Percentiles rank a stretch among this genome's conserved stretches.
Evolutionary conservation across 2,797 vertebrate genomes (phyloP).

Genomic region (Cynodonichthys magdalenae): DNA sequence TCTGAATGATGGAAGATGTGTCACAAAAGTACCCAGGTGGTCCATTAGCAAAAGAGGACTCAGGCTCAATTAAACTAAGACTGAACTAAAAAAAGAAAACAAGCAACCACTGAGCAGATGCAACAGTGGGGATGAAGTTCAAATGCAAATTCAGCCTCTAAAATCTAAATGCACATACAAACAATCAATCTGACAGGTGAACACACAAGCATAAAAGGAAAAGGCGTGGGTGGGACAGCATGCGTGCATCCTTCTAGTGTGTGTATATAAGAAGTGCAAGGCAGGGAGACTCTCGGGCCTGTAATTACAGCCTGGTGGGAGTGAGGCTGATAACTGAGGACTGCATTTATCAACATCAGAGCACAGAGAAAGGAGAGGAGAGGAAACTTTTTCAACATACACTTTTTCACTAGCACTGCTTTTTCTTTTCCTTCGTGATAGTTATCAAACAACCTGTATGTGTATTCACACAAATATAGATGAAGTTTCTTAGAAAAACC

Average conservation of each 20-base stretch:
- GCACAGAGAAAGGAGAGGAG: conserved; percentile 14
- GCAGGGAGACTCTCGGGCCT: conserved; percentile 62
- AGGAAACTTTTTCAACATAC: conserved; percentile 40
- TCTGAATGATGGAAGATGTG: conserved; percentile 18
- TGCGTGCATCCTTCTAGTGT: conserved; percentile 17
- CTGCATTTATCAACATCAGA: conserved; percentile 58
- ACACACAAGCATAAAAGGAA: conserved; percentile 33
- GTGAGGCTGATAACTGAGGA: conserved; percentile 77
- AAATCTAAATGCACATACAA: conserved; percentile 20
- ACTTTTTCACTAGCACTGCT: conserved; percentile 37
- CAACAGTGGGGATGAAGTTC: neutral
- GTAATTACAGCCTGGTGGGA: conserved; percentile 79
- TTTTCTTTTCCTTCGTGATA: conserved; percentile 73
- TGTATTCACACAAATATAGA: neutral
- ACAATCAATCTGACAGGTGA: conserved; percentile 45
- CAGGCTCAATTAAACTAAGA: conserved; percentile 26
- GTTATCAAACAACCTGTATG: conserved; percentile 53
- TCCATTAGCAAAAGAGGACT: conserved; percentile 15
- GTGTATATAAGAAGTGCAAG: conserved; percentile 26
- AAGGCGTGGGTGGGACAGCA: conserved; percentile 32
- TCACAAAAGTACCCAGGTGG: conserved; percentile 39
- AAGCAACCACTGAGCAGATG: conserved; percentile 14
- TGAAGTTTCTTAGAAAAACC: conserved; percentile 19
- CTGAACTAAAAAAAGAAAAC: neutral
- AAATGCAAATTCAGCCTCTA: conserved; percentile 1